Percentiles rank a stretch among this genome's conserved stretches.
phyloP scores from a whole-genome alignment of 2,113 vertebrate genomes.

The Pardalotus punctatus region DNA sequence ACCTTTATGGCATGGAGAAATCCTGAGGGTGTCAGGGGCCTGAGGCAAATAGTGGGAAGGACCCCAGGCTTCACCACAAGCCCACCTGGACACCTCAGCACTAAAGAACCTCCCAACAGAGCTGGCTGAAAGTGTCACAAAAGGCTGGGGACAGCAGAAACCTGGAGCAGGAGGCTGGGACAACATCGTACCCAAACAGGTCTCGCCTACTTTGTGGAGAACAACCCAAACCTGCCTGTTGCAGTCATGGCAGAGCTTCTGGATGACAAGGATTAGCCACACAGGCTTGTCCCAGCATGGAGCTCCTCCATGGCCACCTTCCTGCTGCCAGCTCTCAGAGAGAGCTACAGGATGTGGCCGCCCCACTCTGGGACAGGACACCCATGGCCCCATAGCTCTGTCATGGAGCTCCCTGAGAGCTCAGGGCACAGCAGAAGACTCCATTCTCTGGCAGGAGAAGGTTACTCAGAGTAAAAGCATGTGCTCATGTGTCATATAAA shows the following conservation, averaged over 20 bases:
- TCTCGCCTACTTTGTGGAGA: background rate
- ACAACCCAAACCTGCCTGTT: background rate
- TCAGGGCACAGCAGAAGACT: background rate
- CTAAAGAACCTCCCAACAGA: background rate
- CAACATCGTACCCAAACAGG: background rate
- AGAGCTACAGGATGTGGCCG: too few relatives aligned
- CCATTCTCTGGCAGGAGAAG: background rate
- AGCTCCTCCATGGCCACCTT: background rate
- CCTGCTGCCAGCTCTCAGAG: background rate
- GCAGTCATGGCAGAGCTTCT: background rate
- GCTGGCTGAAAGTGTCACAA: background rate
- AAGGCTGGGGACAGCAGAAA: background rate
- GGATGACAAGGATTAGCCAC: background rate
- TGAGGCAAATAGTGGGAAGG: background rate
- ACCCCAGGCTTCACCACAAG: background rate
- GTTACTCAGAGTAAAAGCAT: conserved; percentile 25
- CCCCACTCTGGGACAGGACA: accelerated
- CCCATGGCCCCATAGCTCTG: accelerated
- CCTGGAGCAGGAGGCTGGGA: background rate
- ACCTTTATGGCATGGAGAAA: background rate
- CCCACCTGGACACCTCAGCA: background rate
- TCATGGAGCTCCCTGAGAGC: background rate
- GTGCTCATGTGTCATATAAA: background rate
- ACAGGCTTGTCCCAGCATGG: background rate
- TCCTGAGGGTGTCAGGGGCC: too few relatives aligned